Base-by-base conservation (phyloP, 2,113 vertebrate species). In the Porphyrio hochstetteri region DNA sequence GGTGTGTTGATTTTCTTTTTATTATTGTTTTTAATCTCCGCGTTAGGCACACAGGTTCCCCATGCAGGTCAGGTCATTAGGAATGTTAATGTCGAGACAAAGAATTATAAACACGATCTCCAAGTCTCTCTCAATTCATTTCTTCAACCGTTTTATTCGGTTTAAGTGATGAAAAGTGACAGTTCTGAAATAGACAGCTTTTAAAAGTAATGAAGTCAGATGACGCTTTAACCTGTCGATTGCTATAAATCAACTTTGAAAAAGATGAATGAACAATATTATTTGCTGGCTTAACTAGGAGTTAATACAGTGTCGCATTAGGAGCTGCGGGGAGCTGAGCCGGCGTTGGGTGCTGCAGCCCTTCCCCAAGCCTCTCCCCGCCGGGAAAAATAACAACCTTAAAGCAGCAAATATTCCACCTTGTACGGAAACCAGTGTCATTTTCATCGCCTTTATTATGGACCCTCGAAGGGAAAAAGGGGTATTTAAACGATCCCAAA, bases 131-230 rank as follows among this genome's bases (percentile, higher is more conserved):
- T 91, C 97, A 97, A 97, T 98, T 98, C 97, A 97, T 97, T 98
- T 97, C 97, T 97, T 90, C 86, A 68, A 94, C 95, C 94, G 87
- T 97, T 97, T 98, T 97, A 97, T 98, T 97, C 94, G 90, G 87
- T 97, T 91, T 93, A 91, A 96, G 97, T 97, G 97, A 98, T 98
- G 97, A 98, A 97, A 98, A 98, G 97, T 97, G 98, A 98, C 98
- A 98, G 97, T 97, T 97, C 90, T 91, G 97, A 97, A 97, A 97
- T 96, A 97, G 97, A 97, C 98, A 98, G 97, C 97, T 97, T 98
- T 98, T 97, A 98, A 97, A 97, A 97, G 97, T 97, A 97, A 98
- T 98, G 97, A 98, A 98, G 98, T 98, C 98, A 97, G 97, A 97
- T 97, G 97, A 97, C 95, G 97, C 96, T 98, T 98, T 98, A 98